Base-by-base conservation (phyloP, 2,797 vertebrate genomes). In the Amblyraja radiata region DNA sequence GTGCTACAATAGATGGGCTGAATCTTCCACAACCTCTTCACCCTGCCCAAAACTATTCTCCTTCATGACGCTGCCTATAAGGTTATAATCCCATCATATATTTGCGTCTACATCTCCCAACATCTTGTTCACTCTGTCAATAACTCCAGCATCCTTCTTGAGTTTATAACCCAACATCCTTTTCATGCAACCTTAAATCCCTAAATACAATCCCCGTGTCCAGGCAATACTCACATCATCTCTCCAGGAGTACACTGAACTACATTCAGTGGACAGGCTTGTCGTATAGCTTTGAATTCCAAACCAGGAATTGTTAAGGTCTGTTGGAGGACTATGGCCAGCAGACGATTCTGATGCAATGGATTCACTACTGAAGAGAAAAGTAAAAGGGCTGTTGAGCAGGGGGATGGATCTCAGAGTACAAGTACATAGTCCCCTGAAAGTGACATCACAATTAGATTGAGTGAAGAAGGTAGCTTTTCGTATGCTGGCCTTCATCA, bases 221-320 rank as follows among this genome's bases (percentile, higher is more conserved):
- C 32, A 36, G 32, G 63, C 63, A 32, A 74, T 39, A 95, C 97
- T 0, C 96, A 98, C 97, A 93, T 98, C 97, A 93, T 97, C 97
- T 94, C 97, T 97, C 97, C 97, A 98, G 76, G 97, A 98, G 94
- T 95, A 97, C 94, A 97, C 23, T 0, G 97, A 98, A 94, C 97
- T 97, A 95, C 96, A 95, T 93, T 97, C 97, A 0, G 97, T 97
- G 93, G 97, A 98, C 21, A 97, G 93, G 54, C 95, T 95, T 0
- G 96, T 96, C 61, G 96, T 94, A 39, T 94, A 96, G 94, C 96
- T 97, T 79, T 94, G 96, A 39, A 96, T 96, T 83, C 94, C 96
- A 86, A 96, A 96, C 96, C 96, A 96, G 80, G 96, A 96, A 93
- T 94, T 94, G 93, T 94, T 96, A 93, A 95, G 90, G 2, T 95